These are phyloP conservation scores for Larimichthys polyactis DNA, from an alignment of 2,113 vertebrate genomes.

Conservation along the genomic window DNA sequence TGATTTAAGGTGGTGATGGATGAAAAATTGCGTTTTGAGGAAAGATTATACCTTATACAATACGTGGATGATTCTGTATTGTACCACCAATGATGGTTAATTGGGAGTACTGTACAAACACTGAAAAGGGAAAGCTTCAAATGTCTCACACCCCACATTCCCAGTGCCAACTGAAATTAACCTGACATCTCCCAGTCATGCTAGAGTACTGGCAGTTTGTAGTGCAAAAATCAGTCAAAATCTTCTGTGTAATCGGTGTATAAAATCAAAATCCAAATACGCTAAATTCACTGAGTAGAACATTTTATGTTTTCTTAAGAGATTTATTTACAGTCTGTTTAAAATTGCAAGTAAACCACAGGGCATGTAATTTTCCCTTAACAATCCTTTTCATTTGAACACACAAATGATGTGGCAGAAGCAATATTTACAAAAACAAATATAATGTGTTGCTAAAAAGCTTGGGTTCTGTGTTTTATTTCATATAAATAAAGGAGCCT, in stretches of 20 bases:
- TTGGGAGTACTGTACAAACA: not conserved
- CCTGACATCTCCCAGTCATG: not conserved
- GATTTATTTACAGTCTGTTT: constrained; percentile 8
- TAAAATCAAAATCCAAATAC: constrained; percentile 16
- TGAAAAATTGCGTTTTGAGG: not conserved
- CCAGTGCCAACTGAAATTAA: not conserved
- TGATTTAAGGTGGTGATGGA: constrained; percentile 11
- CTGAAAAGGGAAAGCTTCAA: not conserved
- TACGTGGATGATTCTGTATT: constrained; percentile 25
- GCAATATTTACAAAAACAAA: constrained; percentile 35
- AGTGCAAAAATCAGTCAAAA: constrained; percentile 14
- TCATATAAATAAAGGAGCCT: constrained; percentile 44
- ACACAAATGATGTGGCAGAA: constrained; percentile 9
- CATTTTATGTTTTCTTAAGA: not conserved
- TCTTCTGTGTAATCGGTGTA: not conserved
- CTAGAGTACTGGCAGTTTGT: not conserved
- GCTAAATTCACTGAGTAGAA: constrained; percentile 19
- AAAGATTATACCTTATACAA: not conserved
- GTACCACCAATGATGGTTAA: not conserved
- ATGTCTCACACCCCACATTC: not conserved
- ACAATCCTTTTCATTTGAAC: constrained; percentile 28
- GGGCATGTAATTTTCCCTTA: constrained; percentile 5
- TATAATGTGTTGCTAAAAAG: constrained; percentile 8
- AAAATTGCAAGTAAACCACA: constrained; percentile 29
- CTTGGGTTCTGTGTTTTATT: constrained; percentile 27